These are phyloP conservation scores for Antennarius striatus DNA, from an alignment of 2,113 vertebrate species.

Conservation along the genomic window DNA sequence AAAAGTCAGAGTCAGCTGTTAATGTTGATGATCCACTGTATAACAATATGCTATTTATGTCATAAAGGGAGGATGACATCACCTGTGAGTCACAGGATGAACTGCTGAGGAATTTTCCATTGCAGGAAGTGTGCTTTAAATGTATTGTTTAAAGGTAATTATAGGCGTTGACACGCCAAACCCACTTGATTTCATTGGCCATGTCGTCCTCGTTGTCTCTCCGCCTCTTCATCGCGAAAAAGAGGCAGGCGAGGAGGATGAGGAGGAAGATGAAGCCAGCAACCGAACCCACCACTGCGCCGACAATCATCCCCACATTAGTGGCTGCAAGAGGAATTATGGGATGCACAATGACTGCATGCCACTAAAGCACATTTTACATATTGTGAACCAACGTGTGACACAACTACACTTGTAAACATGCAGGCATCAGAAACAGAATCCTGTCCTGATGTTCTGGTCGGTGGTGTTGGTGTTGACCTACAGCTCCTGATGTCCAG, in stretches of 20 bases:
- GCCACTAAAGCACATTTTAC: not conserved
- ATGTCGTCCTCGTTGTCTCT: constrained; percentile 82
- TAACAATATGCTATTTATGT: too few species aligned
- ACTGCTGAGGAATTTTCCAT: too few species aligned
- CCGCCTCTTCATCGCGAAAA: constrained; percentile 73
- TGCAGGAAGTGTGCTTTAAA: too few species aligned
- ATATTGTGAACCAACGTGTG: too few species aligned
- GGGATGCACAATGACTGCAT: not conserved
- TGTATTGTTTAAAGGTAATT: too few species aligned
- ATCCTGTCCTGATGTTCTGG: not conserved
- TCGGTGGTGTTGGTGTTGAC: constrained; percentile 40
- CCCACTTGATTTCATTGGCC: constrained; percentile 93
- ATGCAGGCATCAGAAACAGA: too few species aligned
- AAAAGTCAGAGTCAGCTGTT: too few species aligned
- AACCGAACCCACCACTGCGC: constrained; percentile 83
- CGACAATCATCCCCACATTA: constrained; percentile 80
- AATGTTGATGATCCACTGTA: too few species aligned
- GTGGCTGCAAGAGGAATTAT: constrained; percentile 54
- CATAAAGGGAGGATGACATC: too few species aligned
- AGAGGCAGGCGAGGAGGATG: constrained; percentile 72
- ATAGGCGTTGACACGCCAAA: not conserved
- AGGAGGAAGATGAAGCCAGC: constrained; percentile 78
- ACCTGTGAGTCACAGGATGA: too few species aligned
- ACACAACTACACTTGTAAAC: not conserved
- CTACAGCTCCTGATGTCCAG: constrained; percentile 84